These are phyloP conservation scores for Oryzias curvinotus DNA, from an alignment of 2,113 vertebrate genomes.

Conservation along the genomic window DNA sequence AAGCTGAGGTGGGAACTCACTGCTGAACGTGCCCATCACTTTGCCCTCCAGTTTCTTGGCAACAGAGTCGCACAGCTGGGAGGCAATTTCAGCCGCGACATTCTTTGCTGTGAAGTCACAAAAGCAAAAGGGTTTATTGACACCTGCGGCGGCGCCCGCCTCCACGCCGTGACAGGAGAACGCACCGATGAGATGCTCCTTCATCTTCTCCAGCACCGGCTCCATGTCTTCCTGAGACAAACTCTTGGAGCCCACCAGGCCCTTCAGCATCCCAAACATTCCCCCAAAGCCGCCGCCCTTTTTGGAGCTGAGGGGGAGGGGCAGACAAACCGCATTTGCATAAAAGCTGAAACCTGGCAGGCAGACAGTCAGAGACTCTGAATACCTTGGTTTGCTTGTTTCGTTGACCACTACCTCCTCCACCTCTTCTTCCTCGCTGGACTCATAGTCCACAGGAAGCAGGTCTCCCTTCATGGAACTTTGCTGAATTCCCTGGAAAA, in stretches of 20 bases:
- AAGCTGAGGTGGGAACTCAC: constrained; percentile 78
- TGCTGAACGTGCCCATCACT: constrained; percentile 98
- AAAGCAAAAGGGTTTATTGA: not conserved
- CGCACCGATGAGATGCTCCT: constrained; percentile 92
- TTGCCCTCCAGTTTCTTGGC: constrained; percentile 97
- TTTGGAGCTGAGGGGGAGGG: constrained; percentile 71
- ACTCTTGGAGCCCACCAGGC: constrained; percentile 95
- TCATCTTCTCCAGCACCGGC: constrained; percentile 95
- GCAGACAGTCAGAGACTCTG: not conserved
- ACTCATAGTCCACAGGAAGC: constrained; percentile 89
- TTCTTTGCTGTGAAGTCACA: constrained; percentile 86
- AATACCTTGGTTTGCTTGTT: constrained; percentile 73
- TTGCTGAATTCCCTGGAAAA: constrained; percentile 61
- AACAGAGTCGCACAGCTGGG: constrained; percentile 93
- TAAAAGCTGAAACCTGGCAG: not conserved
- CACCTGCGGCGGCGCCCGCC: no score
- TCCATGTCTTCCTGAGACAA: constrained; percentile 90
- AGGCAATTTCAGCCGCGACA: constrained; percentile 93
- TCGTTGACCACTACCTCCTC: constrained; percentile 73
- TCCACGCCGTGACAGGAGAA: not conserved
- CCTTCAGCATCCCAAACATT: constrained; percentile 98
- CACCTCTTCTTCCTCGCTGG: constrained; percentile 79
- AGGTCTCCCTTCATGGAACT: constrained; percentile 83
- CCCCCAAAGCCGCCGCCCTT: constrained; percentile 88
- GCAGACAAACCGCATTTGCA: not conserved